phyloP scores from a whole-genome alignment of 2,888 invertebrate species.

The Lasioglossum zephyrum region DNA sequence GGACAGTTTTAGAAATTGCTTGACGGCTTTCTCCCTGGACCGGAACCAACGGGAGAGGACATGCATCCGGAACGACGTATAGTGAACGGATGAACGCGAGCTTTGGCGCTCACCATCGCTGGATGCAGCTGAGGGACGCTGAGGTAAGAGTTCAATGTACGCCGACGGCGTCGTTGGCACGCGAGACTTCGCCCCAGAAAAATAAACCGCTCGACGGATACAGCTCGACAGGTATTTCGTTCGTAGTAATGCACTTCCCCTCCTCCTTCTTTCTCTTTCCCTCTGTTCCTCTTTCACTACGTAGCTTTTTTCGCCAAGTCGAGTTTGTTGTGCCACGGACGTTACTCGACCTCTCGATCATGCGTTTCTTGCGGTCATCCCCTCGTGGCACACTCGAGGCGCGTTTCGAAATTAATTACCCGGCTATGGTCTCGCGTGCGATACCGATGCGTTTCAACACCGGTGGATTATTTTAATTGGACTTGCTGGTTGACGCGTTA shows the following conservation, averaged over 20 bases:
- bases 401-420: constrained; percentile 28
- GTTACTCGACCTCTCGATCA: constrained; percentile 24
- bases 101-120: constrained; percentile 53
- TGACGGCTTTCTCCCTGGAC: neutral
- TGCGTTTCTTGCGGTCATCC: constrained; percentile 1
- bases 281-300: neutral
- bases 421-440: neutral
- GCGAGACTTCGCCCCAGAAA: constrained; percentile 54
- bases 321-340: neutral
- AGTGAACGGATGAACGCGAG: constrained; percentile 62
- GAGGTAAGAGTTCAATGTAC: constrained; percentile 72
- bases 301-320: neutral
- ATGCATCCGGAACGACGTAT: constrained; percentile 42
- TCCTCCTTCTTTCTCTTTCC: neutral
- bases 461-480: constrained; percentile 4
- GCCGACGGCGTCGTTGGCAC: constrained; percentile 51
- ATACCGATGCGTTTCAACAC: constrained; percentile 9
- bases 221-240: constrained; percentile 11
- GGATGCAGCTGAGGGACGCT: constrained; percentile 67
- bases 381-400: neutral
- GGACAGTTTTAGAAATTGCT: neutral
- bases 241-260: constrained; percentile 2
- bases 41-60: constrained; percentile 14
- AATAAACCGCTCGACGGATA: constrained; percentile 31
- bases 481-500: neutral